Evolutionary conservation across 2,113 vertebrate species (phyloP).

Genomic region (Bos taurus): DNA sequence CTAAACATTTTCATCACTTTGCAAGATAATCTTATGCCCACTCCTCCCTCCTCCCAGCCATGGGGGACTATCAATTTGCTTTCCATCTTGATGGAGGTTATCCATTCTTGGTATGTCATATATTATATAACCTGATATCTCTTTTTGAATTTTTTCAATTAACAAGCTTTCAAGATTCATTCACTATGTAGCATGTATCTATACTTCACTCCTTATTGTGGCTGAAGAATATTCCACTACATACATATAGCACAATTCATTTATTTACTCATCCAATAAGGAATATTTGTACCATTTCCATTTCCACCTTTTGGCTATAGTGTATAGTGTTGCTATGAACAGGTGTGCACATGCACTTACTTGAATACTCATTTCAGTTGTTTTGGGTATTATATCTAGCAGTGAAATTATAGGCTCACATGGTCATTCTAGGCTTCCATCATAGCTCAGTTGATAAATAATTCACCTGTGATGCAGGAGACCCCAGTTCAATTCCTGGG

Average conservation of each 20-base stretch:
- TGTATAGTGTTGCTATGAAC: background rate
- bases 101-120: background rate
- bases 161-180: background rate
- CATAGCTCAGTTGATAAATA: background rate
- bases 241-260: background rate
- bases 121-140: background rate
- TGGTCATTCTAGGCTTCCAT: background rate
- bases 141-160: background rate
- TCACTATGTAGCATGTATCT: background rate
- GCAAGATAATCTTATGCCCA: background rate
- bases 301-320: background rate
- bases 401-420: background rate
- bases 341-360: background rate
- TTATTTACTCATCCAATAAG: background rate
- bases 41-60: background rate
- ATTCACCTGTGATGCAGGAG: background rate
- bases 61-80: background rate
- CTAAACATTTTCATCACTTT: background rate
- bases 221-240: background rate
- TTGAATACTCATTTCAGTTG: background rate
- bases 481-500: fast-evolving
- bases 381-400: background rate
- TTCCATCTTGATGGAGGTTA: background rate
- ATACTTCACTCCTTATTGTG: background rate
- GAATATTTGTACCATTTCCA: background rate